Conservation (phyloP, 2,113 vertebrate genomes). For the Microcebus lehilahytsara region DNA sequence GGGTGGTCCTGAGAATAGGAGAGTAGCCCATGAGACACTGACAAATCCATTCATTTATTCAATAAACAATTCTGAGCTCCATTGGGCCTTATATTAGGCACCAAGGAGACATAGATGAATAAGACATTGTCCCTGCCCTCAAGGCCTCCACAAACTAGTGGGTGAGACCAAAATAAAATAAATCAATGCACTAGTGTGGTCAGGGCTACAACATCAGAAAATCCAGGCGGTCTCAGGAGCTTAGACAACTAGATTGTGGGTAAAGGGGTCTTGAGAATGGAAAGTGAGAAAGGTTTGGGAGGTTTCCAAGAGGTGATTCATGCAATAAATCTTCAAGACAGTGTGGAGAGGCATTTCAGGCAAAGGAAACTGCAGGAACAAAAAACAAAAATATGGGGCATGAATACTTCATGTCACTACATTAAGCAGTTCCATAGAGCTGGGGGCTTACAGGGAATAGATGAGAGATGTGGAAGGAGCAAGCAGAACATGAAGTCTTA, state of each 20-base stretch:
- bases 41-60: not conserved
- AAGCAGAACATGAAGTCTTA: not conserved
- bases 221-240: not conserved
- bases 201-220: not conserved
- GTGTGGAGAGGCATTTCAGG: not conserved
- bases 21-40: not conserved
- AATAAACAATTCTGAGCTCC: not conserved
- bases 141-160: not conserved
- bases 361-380: not conserved
- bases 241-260: not conserved
- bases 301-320: not conserved
- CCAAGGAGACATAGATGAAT: not conserved
- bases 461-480: not conserved
- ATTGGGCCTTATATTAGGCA: not conserved
- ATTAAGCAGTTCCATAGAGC: not conserved
- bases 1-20: not conserved
- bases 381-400: not conserved
- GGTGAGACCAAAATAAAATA: not conserved
- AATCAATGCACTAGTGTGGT: not conserved
- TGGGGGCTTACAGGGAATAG: not conserved
- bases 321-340: conserved; percentile 24
- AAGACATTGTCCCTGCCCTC: not conserved
- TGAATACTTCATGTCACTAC: not conserved
- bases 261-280: not conserved
- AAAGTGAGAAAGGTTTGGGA: not conserved